phyloP scores from a whole-genome alignment of 2,888 invertebrate genomes.

The Volucella zonaria region DNA sequence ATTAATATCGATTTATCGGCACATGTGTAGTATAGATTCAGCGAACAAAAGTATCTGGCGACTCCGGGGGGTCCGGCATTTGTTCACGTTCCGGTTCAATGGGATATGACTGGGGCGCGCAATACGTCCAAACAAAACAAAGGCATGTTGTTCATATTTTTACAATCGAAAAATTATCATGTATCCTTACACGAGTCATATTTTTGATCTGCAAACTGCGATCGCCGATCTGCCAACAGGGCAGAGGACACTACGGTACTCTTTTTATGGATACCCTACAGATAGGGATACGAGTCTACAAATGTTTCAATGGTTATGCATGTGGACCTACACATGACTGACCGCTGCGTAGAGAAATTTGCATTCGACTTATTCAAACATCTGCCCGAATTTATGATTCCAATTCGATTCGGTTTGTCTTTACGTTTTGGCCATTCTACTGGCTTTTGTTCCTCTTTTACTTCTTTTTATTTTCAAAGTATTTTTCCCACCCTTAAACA shows the following conservation, averaged over 20 bases:
- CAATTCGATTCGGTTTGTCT: constrained; percentile 14
- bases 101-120: constrained; percentile 62
- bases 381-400: constrained; percentile 70
- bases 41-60: constrained; percentile 60
- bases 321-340: neutral
- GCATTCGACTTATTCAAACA: constrained; percentile 72
- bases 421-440: no score
- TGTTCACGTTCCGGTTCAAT: constrained; percentile 72
- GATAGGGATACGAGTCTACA: neutral
- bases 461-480: no score
- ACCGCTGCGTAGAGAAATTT: constrained; percentile 60
- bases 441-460: no score
- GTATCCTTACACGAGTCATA: constrained; percentile 78
- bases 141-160: constrained; percentile 74
- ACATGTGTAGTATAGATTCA: constrained; percentile 49
- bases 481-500: no score
- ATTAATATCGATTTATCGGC: constrained; percentile 72
- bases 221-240: constrained; percentile 30
- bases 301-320: neutral
- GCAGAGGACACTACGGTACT: constrained; percentile 15
- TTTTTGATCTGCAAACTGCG: constrained; percentile 73
- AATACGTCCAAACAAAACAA: constrained; percentile 71
- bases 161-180: constrained; percentile 76
- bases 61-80: constrained; percentile 72
- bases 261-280: neutral